Evolutionary conservation across 2,888 invertebrate species (phyloP).

Genomic region (Branchipolynoe longqiensis): DNA sequence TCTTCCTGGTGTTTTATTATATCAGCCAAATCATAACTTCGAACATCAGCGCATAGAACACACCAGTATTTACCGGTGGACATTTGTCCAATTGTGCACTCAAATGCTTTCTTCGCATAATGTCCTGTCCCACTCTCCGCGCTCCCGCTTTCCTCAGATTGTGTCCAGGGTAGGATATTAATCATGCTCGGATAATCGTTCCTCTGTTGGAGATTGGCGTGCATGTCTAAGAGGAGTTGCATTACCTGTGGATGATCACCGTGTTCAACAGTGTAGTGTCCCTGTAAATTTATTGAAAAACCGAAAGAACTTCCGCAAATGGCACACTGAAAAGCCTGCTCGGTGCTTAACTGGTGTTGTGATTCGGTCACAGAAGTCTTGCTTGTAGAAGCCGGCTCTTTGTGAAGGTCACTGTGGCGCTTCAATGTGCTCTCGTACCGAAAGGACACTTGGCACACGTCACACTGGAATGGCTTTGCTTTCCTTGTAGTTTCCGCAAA

Average conservation of each 20-base stretch:
- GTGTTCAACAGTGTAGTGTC: too few species aligned
- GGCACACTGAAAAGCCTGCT: too few species aligned
- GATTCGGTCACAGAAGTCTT: background rate
- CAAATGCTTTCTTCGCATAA: background rate
- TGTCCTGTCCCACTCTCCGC: too few species aligned
- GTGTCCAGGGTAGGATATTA: too few species aligned
- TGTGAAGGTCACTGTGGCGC: slow-evolving; percentile 20
- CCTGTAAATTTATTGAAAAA: too few species aligned
- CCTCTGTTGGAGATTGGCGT: too few species aligned
- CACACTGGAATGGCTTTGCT: slow-evolving; percentile 33
- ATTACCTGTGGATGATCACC: too few species aligned
- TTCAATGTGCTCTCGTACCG: slow-evolving; percentile 37
- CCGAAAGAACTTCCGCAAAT: too few species aligned
- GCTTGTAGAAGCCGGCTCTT: background rate
- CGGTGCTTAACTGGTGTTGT: too few species aligned
- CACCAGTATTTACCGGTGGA: background rate
- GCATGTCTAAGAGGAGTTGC: too few species aligned
- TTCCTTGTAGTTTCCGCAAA: background rate
- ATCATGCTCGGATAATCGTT: too few species aligned
- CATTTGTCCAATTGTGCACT: slow-evolving; percentile 5
- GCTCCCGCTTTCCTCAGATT: too few species aligned
- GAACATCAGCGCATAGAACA: background rate
- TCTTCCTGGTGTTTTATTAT: background rate
- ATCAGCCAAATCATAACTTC: background rate
- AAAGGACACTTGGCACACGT: slow-evolving; percentile 22